Percentiles rank a stretch among this genome's conserved stretches.
These are phyloP conservation scores for Linnaemya vulpina DNA, from an alignment of 2,888 invertebrate species.

Conservation along the genomic window DNA sequence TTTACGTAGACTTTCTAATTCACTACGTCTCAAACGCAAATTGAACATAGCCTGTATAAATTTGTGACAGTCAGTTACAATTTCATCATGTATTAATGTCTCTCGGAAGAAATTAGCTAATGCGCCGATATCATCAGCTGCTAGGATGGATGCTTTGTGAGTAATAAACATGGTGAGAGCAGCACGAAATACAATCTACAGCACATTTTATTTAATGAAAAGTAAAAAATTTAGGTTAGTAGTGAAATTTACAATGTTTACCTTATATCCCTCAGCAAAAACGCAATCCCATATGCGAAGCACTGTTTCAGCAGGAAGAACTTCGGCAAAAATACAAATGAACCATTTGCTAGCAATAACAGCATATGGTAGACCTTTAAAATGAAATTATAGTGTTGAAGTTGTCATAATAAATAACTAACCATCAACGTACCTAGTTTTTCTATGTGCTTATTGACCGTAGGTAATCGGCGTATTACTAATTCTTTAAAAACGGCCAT, in stretches of 20 bases:
- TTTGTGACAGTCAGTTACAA: constrained; percentile 92
- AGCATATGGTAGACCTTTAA: constrained; percentile 91
- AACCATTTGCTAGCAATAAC: constrained; percentile 98
- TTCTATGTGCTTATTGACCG: constrained; percentile 91
- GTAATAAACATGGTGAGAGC: constrained; percentile 92
- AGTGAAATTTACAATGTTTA: constrained; percentile 34
- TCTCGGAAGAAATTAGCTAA: constrained; percentile 91
- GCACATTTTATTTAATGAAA: constrained; percentile 16
- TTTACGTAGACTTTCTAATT: constrained; percentile 80
- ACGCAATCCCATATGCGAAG: constrained; percentile 97
- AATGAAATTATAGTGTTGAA: neutral
- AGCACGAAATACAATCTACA: constrained; percentile 91
- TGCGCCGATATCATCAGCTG: constrained; percentile 91
- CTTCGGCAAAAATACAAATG: constrained; percentile 96
- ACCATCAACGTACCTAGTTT: constrained; percentile 85
- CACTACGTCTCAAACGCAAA: constrained; percentile 86
- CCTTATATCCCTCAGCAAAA: constrained; percentile 96
- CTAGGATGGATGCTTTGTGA: constrained; percentile 88
- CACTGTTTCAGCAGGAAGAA: constrained; percentile 96
- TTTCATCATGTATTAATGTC: constrained; percentile 89
- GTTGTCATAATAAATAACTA: too few species aligned
- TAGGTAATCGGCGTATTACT: constrained; percentile 91
- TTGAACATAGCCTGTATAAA: constrained; percentile 95
- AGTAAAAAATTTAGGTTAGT: neutral
- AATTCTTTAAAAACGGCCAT: constrained; percentile 95